Evolutionary conservation across 2,113 vertebrate species (phyloP).

Genomic region (Etheostoma spectabile): DNA sequence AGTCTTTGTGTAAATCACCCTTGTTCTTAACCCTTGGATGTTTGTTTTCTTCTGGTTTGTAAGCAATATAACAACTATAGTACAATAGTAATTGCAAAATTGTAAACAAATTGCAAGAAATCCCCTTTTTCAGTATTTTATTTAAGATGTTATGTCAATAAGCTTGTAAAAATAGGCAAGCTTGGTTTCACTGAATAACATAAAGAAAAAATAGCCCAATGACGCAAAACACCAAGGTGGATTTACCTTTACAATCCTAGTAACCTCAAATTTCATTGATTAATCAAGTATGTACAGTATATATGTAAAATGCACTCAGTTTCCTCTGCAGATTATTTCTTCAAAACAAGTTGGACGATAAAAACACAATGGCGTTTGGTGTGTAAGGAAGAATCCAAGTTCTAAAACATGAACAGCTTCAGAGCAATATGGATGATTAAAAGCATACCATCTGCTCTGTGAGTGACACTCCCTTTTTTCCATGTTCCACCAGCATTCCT

Average conservation of each 20-base stretch:
- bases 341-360: not conserved
- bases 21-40: too few relatives aligned
- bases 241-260: not conserved
- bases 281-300: not conserved
- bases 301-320: not conserved
- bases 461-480: constrained; percentile 46
- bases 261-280: not conserved
- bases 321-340: not conserved
- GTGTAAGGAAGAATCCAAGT: not conserved
- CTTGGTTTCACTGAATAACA: not conserved
- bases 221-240: not conserved
- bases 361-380: constrained; percentile 16
- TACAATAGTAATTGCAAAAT: not conserved
- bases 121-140: not conserved
- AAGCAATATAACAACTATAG: too few relatives aligned
- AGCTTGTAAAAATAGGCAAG: not conserved
- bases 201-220: not conserved
- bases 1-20: too few relatives aligned
- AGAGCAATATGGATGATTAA: constrained; percentile 40
- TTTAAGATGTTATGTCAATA: not conserved
- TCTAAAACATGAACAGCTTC: constrained; percentile 44
- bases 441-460: constrained; percentile 58
- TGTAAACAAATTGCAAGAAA: not conserved
- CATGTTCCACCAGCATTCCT: constrained; percentile 65
- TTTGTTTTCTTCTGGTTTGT: too few relatives aligned